phyloP scores from a whole-genome alignment of 2,797 vertebrate genomes.

The Pipistrellus nathusii region DNA sequence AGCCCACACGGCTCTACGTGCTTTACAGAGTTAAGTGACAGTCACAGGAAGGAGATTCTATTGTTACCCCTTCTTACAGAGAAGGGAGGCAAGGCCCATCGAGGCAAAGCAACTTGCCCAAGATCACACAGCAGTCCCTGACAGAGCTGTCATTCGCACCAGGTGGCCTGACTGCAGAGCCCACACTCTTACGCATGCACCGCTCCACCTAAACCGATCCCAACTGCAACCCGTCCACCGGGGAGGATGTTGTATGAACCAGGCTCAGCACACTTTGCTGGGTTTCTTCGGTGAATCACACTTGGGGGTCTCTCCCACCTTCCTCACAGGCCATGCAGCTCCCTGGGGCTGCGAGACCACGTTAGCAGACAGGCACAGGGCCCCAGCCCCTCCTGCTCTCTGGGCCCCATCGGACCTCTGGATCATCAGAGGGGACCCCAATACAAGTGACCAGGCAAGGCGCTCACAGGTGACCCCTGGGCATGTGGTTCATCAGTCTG shows the following conservation, averaged over 20 bases:
- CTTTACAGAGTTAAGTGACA: background rate
- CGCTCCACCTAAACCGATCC: background rate
- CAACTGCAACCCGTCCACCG: rapidly evolving
- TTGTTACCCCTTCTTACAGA: background rate
- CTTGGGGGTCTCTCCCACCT: background rate
- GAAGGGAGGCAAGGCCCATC: background rate
- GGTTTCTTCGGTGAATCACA: background rate
- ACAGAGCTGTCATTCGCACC: background rate
- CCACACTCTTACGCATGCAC: background rate
- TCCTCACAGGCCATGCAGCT: background rate
- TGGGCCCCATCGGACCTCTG: background rate
- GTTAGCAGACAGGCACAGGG: background rate
- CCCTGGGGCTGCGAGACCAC: background rate
- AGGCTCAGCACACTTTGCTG: background rate
- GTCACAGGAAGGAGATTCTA: background rate
- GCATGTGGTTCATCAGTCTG: background rate
- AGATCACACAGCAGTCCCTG: background rate
- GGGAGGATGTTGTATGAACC: background rate
- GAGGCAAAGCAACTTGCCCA: background rate
- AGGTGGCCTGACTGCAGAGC: background rate
- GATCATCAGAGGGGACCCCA: background rate
- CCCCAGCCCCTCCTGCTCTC: background rate
- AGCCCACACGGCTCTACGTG: background rate
- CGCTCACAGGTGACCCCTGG: background rate
- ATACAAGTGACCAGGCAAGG: background rate